Evolutionary conservation across 2,888 invertebrate genomes (phyloP), one percentile per base, ranked within the genome.

Genomic region (Cactoblastis cactorum): DNA sequence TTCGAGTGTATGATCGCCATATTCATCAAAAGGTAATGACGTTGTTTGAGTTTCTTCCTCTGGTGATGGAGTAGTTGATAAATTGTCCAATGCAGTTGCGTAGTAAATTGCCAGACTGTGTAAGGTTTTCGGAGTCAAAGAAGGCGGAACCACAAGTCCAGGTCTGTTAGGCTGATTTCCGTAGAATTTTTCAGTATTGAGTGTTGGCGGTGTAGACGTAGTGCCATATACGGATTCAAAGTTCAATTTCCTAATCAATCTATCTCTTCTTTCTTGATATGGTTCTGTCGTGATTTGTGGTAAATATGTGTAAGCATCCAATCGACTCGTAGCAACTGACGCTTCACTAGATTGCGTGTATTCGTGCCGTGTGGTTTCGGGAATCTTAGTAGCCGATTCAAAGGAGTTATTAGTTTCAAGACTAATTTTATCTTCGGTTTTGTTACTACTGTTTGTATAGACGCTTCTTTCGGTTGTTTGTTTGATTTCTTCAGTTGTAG

Each of bases 61-160:
- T 17, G 82, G 75, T 8, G 72, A 56, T 3, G 81, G 48, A 28
- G 91, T 80, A 8, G 89, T 84, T 1, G 90, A 88, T 28, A 92
- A 77, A 58, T 91, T 91, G 61, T 93, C 93, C 54, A 92, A 86
- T 58, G 93, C 92, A 6, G 93, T 93, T 1, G 95, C 95, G 69
- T 95, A 96, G 69, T 96, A 96, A 58, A 95, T 91, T 0, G 96
- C 95, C 39, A 96, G 74, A 0, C 95, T 94, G 61, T 95, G 95
- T 9, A 95, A 82, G 0, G 95, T 94, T 69, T 94, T 94, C 0
- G 95, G 95, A 0, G 95, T 94, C 0, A 94, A 91, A 0, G 95
- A 95, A 12, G 93, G 93, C 1, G 95, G 94, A 6, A 94, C 92
- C 4, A 92, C 87, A n/a, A 94, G 78, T 2, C 94, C 95, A 32